Conservation (phyloP, 2,113 vertebrate species). For the Leptosomus discolor region DNA sequence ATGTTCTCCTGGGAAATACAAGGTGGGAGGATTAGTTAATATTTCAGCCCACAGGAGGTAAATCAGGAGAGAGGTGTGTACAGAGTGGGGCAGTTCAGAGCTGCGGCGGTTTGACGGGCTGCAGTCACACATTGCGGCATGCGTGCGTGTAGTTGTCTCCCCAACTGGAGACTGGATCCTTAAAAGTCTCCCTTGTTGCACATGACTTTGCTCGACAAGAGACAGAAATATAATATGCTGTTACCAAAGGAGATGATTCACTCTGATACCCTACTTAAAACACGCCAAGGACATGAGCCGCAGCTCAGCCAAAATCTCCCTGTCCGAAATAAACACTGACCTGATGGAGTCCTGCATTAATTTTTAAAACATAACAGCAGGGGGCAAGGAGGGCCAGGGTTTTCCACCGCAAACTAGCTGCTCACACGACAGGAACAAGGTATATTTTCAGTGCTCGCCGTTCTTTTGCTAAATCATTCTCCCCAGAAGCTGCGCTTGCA, state of each 20-base stretch:
- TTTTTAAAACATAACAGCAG: constrained; percentile 36
- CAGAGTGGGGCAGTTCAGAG: neutral
- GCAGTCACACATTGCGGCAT: neutral
- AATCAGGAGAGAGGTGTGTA: neutral
- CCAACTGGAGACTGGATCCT: neutral
- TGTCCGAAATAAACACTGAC: constrained; percentile 7
- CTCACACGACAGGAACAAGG: neutral
- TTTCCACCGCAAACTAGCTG: neutral
- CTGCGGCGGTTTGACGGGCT: neutral
- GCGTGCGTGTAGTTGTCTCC: neutral
- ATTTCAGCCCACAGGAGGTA: neutral
- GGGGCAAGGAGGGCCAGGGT: neutral
- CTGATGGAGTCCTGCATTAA: neutral
- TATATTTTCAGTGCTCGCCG: neutral
- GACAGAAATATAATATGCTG: neutral
- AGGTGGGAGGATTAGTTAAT: neutral
- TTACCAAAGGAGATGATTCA: neutral
- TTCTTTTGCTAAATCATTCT: neutral
- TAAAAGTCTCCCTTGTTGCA: neutral
- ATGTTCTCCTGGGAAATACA: neutral
- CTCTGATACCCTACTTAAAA: neutral
- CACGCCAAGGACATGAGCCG: neutral
- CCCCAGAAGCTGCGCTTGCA: neutral
- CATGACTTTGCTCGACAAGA: neutral
- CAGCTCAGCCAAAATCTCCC: neutral